Percentiles rank a stretch among this genome's conserved stretches.
phyloP scores from a whole-genome alignment of 2,888 invertebrate genomes.

The Encarsia formosa region DNA sequence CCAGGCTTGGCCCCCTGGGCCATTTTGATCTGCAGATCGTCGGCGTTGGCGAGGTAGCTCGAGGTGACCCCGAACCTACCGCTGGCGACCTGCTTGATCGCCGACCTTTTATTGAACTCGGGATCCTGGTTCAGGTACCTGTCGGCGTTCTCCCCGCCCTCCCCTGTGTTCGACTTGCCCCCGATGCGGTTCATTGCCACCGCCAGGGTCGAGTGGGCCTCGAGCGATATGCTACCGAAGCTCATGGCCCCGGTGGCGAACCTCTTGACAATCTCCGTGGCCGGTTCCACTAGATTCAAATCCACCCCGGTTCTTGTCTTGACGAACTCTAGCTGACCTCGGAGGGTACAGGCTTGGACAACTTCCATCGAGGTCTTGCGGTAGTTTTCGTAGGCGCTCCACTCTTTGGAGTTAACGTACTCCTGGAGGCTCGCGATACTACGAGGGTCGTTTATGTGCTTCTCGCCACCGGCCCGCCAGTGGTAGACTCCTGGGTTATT shows the following conservation, averaged over 20 bases:
- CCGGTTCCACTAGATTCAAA: constrained; percentile 86
- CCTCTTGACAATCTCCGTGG: constrained; percentile 90
- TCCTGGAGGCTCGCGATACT: constrained; percentile 76
- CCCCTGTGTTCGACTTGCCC: constrained; percentile 98
- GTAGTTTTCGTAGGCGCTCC: constrained; percentile 77
- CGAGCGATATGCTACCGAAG: constrained; percentile 93
- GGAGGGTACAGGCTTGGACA: constrained; percentile 78
- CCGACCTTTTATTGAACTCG: constrained; percentile 79
- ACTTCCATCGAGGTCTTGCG: constrained; percentile 84
- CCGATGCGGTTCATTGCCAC: constrained; percentile 96
- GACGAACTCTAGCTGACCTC: constrained; percentile 89
- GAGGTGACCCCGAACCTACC: constrained; percentile 98
- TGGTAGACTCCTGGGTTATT: constrained; percentile 92
- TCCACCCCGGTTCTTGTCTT: constrained; percentile 75
- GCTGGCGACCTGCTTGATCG: constrained; percentile 98
- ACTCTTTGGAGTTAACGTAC: constrained; percentile 77
- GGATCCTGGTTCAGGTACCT: constrained; percentile 67
- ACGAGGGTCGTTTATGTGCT: constrained; percentile 94
- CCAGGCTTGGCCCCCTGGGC: constrained; percentile 99
- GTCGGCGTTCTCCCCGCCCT: constrained; percentile 86
- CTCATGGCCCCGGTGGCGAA: constrained; percentile 92
- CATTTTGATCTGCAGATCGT: constrained; percentile 99
- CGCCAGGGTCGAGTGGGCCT: constrained; percentile 92
- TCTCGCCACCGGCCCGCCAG: constrained; percentile 96
- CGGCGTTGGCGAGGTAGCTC: constrained; percentile 93